Conservation (phyloP, 2,113 vertebrate species). For the Perca fluviatilis region DNA sequence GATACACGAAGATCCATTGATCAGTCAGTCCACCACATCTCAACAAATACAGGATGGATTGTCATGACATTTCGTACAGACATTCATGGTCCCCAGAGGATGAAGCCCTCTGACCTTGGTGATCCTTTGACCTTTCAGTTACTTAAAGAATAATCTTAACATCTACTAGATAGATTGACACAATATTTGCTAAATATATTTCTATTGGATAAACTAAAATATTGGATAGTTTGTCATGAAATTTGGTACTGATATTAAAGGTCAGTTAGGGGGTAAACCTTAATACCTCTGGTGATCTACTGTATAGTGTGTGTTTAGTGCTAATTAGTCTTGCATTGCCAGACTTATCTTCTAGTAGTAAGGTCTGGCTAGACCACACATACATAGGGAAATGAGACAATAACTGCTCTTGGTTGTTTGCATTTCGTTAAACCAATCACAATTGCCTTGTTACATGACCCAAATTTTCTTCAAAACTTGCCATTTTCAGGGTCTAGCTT, state of each 20-base stretch:
- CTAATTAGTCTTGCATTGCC: no score
- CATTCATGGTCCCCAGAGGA: slow-evolving; percentile 5
- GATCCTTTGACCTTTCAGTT: neutral
- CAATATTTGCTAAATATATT: neutral
- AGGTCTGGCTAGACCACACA: no score
- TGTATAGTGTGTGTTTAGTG: neutral
- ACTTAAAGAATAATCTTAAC: neutral
- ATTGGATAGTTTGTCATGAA: neutral
- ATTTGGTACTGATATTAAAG: neutral
- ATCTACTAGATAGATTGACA: neutral
- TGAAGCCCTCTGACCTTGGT: neutral
- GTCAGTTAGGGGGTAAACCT: neutral
- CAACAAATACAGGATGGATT: neutral
- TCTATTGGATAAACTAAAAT: neutral
- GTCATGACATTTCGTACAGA: neutral
- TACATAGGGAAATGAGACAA: no score
- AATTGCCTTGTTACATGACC: no score
- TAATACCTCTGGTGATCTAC: neutral
- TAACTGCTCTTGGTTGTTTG: no score
- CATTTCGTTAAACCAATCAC: no score
- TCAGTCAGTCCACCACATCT: neutral
- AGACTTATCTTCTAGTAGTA: no score
- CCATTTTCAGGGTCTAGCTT: no score
- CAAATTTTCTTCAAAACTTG: no score
- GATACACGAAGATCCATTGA: neutral